Evolutionary conservation across 2,888 invertebrate species (phyloP).

Genomic region (Schizotus pectinicornis): DNA sequence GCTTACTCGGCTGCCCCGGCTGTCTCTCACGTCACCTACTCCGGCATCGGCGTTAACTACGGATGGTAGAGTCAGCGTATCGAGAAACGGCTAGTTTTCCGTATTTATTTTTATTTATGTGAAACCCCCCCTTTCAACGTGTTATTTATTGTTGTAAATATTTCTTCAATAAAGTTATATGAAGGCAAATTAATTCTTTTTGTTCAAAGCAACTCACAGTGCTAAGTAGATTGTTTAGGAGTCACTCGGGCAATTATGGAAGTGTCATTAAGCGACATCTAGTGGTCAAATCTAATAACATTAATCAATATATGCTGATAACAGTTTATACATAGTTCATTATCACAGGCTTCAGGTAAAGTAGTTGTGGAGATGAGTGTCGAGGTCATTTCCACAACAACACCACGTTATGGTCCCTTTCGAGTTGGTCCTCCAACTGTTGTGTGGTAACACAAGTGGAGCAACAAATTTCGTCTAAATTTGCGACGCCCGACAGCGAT

Average conservation of each 20-base stretch:
- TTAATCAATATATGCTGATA: no score
- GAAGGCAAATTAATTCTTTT: no score
- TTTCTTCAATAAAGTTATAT: constrained; percentile 4
- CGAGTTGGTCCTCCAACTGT: constrained; percentile 81
- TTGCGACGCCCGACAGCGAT: constrained; percentile 80
- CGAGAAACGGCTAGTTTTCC: neutral
- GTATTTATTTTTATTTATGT: constrained; percentile 16
- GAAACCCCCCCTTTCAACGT: neutral
- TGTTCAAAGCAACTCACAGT: no score
- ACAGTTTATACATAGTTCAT: no score
- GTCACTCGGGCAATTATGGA: no score
- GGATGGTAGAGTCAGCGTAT: constrained; percentile 58
- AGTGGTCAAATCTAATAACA: no score
- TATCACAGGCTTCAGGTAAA: no score
- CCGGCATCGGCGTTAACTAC: constrained; percentile 64
- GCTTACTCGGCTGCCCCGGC: constrained; percentile 56
- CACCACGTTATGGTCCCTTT: constrained; percentile 81
- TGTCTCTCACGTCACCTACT: constrained; percentile 67
- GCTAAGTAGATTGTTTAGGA: no score
- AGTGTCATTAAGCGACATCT: no score
- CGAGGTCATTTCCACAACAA: constrained; percentile 75
- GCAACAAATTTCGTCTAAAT: constrained; percentile 91
- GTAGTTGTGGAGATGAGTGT: no score
- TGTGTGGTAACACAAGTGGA: constrained; percentile 76
- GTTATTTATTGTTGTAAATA: constrained; percentile 9